These are phyloP conservation scores for Athene noctua DNA, from an alignment of 2,113 vertebrate genomes.

Conservation along the genomic window DNA sequence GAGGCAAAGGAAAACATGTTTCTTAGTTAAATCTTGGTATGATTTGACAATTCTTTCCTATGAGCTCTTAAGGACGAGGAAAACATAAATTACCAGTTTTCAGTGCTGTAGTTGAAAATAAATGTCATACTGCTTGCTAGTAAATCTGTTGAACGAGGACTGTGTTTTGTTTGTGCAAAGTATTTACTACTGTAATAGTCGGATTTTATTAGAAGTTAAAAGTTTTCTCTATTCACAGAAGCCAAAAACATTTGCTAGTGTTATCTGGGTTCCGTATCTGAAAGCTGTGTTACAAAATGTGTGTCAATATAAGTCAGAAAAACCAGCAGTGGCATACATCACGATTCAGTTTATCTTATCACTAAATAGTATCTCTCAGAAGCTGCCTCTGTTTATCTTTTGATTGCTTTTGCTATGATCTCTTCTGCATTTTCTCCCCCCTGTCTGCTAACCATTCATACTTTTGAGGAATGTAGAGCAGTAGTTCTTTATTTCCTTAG, in stretches of 20 bases:
- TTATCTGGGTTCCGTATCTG: background rate
- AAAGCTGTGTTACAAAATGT: background rate
- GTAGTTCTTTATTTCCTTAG: background rate
- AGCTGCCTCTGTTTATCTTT: background rate
- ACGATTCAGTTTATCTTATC: background rate
- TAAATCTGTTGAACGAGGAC: background rate
- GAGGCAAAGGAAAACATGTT: constrained; percentile 2
- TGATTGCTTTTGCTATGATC: background rate
- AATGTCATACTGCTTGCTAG: background rate
- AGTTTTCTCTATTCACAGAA: background rate
- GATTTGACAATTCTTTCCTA: background rate
- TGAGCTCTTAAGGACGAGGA: background rate
- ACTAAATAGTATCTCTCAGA: background rate
- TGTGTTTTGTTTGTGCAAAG: background rate
- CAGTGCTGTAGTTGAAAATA: background rate
- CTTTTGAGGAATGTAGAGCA: background rate
- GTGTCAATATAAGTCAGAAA: background rate
- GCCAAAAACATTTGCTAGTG: background rate
- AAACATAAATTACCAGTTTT: background rate
- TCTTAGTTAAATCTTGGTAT: constrained; percentile 4
- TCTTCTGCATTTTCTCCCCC: background rate
- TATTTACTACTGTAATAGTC: background rate
- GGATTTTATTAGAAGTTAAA: background rate
- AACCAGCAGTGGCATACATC: background rate
- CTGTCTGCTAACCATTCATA: background rate